A percentile compares a stretch with the other conserved stretches of the same genome.
Conservation (phyloP, 53 echinoderm and acorn worm species). For the Zoroaster sp. region DNA sequence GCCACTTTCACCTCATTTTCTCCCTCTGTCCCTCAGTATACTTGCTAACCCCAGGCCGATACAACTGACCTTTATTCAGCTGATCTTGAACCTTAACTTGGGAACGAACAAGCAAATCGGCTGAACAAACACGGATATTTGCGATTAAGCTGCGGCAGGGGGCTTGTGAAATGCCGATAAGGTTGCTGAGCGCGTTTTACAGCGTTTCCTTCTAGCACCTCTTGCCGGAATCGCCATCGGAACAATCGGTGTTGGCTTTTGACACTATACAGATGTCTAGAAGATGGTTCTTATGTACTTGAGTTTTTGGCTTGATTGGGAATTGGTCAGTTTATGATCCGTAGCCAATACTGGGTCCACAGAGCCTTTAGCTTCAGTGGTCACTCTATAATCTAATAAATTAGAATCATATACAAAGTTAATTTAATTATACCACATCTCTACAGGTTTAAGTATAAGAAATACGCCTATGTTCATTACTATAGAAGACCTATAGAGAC, state of each 20-base stretch:
- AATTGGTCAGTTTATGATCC: neutral
- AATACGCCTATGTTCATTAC: too few species aligned
- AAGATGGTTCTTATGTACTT: neutral
- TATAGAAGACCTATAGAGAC: too few species aligned
- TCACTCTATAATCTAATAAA: neutral
- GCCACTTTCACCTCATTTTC: slow-evolving; percentile 9
- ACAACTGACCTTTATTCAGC: neutral
- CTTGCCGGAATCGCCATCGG: slow-evolving; percentile 1
- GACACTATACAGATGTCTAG: neutral
- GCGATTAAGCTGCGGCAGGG: neutral
- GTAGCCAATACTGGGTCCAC: neutral
- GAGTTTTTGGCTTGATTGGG: neutral
- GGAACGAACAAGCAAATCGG: neutral
- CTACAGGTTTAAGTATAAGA: too few species aligned
- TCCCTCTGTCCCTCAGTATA: neutral
- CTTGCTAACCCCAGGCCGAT: neutral
- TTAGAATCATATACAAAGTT: too few species aligned
- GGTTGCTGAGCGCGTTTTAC: neutral
- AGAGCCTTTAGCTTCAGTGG: neutral
- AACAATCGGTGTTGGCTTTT: neutral
- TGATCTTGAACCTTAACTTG: slow-evolving; percentile 10
- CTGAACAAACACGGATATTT: slow-evolving; percentile 42
- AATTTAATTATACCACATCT: too few species aligned
- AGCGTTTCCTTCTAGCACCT: slow-evolving; percentile 19
- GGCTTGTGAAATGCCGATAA: neutral